Base-by-base conservation (phyloP, 2,797 vertebrate genomes). In the Lemur catta region DNA sequence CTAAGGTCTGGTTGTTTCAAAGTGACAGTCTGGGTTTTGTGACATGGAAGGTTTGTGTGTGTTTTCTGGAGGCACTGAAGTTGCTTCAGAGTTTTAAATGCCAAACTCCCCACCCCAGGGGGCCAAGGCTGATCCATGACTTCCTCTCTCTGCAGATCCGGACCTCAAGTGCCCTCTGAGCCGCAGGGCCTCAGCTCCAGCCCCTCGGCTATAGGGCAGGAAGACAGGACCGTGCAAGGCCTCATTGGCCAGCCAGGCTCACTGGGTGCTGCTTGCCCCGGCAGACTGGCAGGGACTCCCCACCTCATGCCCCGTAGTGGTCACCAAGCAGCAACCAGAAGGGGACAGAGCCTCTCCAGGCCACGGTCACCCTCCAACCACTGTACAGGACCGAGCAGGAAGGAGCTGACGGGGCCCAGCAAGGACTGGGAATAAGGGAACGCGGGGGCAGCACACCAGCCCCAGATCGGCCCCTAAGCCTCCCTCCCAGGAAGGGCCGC, bases 251-350 rank as follows among this genome's bases (percentile, higher is more conserved):
- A 50, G 33, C 22, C 3, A 11, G 46, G 14, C 26, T 67, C 89
- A 20, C n/a, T 20, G 35, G 5, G 43, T 1, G 10, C 59, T 9
- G 24, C 65, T 43, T 30, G 76, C 63, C 63, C 35, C 24, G 28
- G 43, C 15, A 63, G 35, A 9, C 17, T n/a, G 1, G 71, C 4
- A 61, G 1, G 17, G 30, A n/a, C 2, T 1, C 12, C 28, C 0
- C 2, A 28, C 0, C 1, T 1, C 46, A 52, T 5, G 6, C n/a
- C 67, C 38, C 1, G 0, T 3, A 5, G 7, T 1, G 4, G 63
- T 43, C 28, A 24, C 69, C 52, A 22, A 14, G 24, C 22, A n/a
- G 28, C 30, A 9, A 18, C 26, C 17, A 12, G 50, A 9, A 4
- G 12, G 28, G 35, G 28, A 50, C 61, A 26, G 71, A 43, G 9